Conservation (phyloP, 2,113 vertebrate genomes). For the Alosa alosa region DNA sequence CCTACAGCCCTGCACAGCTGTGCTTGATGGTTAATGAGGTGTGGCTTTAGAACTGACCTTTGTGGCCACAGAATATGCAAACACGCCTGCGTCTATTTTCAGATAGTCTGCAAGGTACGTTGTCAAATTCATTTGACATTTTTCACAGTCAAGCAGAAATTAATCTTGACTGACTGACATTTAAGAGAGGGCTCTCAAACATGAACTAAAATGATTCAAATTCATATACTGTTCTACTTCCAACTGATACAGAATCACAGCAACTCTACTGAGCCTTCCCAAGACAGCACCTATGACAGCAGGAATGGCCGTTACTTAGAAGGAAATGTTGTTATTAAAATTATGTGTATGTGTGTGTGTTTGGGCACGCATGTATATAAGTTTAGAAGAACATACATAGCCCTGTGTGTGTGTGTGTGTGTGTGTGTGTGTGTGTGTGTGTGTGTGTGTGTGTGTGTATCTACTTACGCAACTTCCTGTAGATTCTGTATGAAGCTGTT, state of each 20-base stretch:
- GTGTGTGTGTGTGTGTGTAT: not conserved
- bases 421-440: not conserved
- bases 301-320: not conserved
- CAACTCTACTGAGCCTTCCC: not conserved
- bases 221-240: not conserved
- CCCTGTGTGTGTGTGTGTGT: constrained; percentile 7
- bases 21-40: constrained; percentile 26
- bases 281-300: not conserved
- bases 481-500: constrained; percentile 70
- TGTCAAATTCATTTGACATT: not conserved
- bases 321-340: not conserved
- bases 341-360: not conserved
- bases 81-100: not conserved
- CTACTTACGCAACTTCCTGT: constrained; percentile 68
- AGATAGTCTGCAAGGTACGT: not conserved
- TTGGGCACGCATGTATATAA: not conserved
- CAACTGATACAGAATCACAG: not conserved
- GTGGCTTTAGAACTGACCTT: constrained; percentile 9
- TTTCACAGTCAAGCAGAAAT: constrained; percentile 16
- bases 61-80: not conserved
- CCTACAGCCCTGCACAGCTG: not conserved
- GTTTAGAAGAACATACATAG: not conserved
- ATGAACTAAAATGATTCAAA: not conserved
- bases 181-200: constrained; percentile 1
- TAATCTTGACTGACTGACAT: constrained; percentile 16